phyloP scores from a whole-genome alignment of 2,888 invertebrate genomes.

The Bibio marci region DNA sequence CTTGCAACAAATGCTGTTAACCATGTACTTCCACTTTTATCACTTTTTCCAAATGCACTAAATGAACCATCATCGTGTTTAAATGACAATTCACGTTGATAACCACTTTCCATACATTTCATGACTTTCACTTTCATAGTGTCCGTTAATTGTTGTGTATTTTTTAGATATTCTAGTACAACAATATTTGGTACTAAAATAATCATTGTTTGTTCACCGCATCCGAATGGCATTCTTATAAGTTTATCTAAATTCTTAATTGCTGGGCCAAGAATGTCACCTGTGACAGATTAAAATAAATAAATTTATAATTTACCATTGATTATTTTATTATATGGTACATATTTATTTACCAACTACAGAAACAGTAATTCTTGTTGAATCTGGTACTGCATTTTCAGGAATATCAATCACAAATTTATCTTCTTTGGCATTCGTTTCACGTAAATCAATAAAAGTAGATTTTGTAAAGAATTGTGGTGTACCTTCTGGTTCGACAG shows the following conservation, averaged over 20 bases:
- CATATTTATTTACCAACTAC: constrained; percentile 16
- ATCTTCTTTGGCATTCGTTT: constrained; percentile 25
- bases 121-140: constrained; percentile 38
- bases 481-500: constrained; percentile 55
- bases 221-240: constrained; percentile 67
- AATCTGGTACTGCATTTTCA: constrained; percentile 36
- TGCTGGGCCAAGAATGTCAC: constrained; percentile 58
- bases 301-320: not conserved
- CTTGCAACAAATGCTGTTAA: constrained; percentile 61
- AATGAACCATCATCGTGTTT: constrained; percentile 79
- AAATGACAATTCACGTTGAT: constrained; percentile 82
- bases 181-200: constrained; percentile 83
- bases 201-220: constrained; percentile 86
- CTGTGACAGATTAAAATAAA: too few species aligned
- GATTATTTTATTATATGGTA: too few species aligned
- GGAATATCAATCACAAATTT: constrained; percentile 34
- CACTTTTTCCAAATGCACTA: constrained; percentile 59
- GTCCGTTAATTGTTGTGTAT: constrained; percentile 45
- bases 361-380: constrained; percentile 38
- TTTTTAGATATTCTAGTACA: constrained; percentile 67
- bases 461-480: constrained; percentile 46
- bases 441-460: constrained; percentile 45
- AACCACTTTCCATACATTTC: constrained; percentile 57
- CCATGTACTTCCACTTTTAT: constrained; percentile 59
- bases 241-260: constrained; percentile 58